phyloP scores from a whole-genome alignment of 2,113 vertebrate species.

The Caranx ignobilis region DNA sequence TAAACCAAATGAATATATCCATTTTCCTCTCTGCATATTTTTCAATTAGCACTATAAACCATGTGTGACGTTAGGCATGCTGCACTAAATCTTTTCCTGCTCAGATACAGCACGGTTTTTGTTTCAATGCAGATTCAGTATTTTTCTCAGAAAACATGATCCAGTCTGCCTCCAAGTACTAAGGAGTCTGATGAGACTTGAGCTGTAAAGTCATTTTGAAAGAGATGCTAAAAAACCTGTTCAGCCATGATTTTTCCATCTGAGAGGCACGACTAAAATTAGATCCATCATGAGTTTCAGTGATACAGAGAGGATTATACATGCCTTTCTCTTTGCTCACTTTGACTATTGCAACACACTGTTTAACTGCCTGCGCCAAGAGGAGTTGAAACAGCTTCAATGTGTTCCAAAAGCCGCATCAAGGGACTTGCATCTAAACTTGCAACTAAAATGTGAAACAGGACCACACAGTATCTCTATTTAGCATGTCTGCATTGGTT shows the following conservation, averaged over 20 bases:
- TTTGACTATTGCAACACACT: slow-evolving; percentile 12
- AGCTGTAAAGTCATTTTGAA: slow-evolving; percentile 1
- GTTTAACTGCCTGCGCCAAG: slow-evolving; percentile 11
- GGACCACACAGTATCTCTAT: neutral
- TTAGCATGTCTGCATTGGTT: neutral
- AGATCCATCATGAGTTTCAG: slow-evolving; percentile 19
- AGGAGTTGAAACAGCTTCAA: slow-evolving; percentile 22
- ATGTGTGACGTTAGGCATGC: too few relatives aligned
- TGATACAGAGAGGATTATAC: slow-evolving; percentile 3
- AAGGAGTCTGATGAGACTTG: neutral
- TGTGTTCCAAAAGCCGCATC: slow-evolving; percentile 14
- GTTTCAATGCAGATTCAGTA: too few relatives aligned
- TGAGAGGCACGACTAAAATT: slow-evolving; percentile 7
- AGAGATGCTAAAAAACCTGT: neutral
- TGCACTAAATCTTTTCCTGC: too few relatives aligned
- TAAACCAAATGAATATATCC: neutral
- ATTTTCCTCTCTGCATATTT: neutral
- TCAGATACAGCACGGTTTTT: too few relatives aligned
- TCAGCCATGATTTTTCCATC: neutral
- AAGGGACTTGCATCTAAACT: neutral
- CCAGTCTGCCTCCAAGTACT: neutral
- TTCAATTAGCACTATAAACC: neutral
- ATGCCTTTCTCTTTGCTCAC: slow-evolving; percentile 20
- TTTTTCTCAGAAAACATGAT: neutral
- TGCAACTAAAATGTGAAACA: neutral